phyloP scores from a whole-genome alignment of 2,888 invertebrate genomes.

The Cistogaster globosa region DNA sequence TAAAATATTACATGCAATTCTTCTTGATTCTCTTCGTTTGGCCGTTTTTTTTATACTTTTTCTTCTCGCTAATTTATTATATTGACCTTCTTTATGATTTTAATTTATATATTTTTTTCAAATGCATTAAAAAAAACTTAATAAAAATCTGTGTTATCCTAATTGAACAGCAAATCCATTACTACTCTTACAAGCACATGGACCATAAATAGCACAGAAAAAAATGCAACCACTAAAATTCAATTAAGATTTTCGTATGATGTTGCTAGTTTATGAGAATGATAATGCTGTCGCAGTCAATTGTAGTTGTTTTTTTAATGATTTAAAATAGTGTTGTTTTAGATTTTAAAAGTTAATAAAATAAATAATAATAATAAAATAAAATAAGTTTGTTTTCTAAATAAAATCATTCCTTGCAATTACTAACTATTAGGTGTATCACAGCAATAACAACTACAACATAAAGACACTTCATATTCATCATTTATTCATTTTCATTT shows the following conservation, averaged over 20 bases:
- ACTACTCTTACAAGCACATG: slow-evolving; percentile 26
- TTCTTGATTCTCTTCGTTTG: no score
- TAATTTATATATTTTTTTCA: no score
- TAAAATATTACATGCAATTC: no score
- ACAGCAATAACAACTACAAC: slow-evolving; percentile 17
- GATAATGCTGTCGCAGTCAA: slow-evolving; percentile 42
- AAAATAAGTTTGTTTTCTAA: background rate
- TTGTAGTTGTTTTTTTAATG: slow-evolving; percentile 41
- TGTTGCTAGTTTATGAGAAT: slow-evolving; percentile 47
- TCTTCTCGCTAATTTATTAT: no score
- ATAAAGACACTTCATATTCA: slow-evolving; percentile 20
- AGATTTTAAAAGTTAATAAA: no score
- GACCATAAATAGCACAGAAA: slow-evolving; percentile 35
- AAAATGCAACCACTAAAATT: slow-evolving; percentile 79
- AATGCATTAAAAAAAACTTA: no score
- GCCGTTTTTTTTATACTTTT: no score
- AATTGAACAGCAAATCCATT: slow-evolving; percentile 32
- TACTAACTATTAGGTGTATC: background rate
- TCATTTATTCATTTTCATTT: slow-evolving; percentile 56
- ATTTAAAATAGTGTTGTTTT: slow-evolving; percentile 35
- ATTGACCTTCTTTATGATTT: no score
- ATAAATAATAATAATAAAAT: no score
- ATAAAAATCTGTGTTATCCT: background rate
- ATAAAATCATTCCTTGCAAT: background rate
- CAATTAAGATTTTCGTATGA: slow-evolving; percentile 77